Base-by-base conservation (phyloP, 2,888 invertebrate genomes). In the Calephelis perditalis region DNA sequence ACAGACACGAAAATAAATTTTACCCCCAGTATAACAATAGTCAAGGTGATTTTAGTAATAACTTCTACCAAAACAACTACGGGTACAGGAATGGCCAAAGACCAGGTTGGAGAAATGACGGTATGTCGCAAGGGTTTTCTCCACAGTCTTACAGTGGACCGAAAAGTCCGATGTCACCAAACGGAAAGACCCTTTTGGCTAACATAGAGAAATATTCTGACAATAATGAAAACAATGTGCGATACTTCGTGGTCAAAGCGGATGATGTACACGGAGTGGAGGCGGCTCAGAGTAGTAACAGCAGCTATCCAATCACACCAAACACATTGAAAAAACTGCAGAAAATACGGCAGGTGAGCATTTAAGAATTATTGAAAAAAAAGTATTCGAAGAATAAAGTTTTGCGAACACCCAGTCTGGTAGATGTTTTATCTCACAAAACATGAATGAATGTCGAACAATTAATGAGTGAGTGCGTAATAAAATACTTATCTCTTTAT, bases 211-310 rank as follows among this genome's bases (percentile, higher is more conserved):
- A 86, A 70, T 81, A 82, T 57, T 76, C 78, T 26, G 78, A 77
- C 6, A 70, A 65, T 8, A 71, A 68, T 0, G 77, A 79, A 49
- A 70, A 64, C 26, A 77, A 69, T 43, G 73, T 75, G 65, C 73
- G 75, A 36, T 95, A 93, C 78, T 92, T 94, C 70, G 83, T 95
- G 57, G 93, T 93, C 73, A 92, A 92, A 71, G 92, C 92, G 12
- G 92, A 89, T 46, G 93, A 92, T 63, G 75, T 86, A 62, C 91
- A 91, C 62, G 80, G 82, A 55, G 85, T 94, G 46, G 93, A 94
- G 61, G 79, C 91, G 15, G 92, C 93, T 7, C 86, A 92, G 64
- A 82, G 75, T 58, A 87, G 87, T 37, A 46, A 37, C 9, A 91
- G 91, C 46, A 80, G 84, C 7, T 94, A 92, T 91, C 91, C 92